A percentile compares a stretch with the other conserved stretches of the same genome.
Conservation (phyloP, 1,140 invertebrate species). For the Caenorhabditis inopinata region DNA sequence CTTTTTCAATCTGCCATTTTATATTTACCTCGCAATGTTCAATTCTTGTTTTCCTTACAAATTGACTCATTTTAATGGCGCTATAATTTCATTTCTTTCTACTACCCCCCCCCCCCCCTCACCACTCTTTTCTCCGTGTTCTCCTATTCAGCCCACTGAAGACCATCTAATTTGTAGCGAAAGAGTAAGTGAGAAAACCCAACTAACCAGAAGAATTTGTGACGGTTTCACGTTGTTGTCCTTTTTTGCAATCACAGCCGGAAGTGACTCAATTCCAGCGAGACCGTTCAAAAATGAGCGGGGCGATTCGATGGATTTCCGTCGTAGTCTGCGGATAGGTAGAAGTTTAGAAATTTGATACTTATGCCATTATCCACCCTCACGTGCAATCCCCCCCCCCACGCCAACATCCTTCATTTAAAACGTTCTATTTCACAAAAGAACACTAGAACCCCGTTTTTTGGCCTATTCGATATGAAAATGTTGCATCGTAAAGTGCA, state of each 20-base stretch:
- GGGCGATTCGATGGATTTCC: constrained; percentile 19
- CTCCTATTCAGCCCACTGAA: no score
- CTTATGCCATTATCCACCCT: no score
- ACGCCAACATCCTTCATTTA: no score
- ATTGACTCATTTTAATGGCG: constrained; percentile 28
- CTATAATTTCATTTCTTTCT: not conserved
- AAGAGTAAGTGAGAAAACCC: not conserved
- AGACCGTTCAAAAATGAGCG: constrained; percentile 12
- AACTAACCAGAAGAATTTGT: constrained; percentile 30
- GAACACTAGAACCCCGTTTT: not conserved
- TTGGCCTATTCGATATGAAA: not conserved
- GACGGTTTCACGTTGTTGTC: constrained; percentile 28
- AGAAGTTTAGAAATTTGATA: constrained; percentile 19
- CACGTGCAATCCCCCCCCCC: no score
- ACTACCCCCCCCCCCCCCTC: no score
- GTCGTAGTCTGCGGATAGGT: not conserved
- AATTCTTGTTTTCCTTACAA: not conserved
- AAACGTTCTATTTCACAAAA: no score
- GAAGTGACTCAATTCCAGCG: constrained; percentile 6
- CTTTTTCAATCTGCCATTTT: not conserved
- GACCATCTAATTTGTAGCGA: not conserved
- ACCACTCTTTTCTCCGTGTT: no score
- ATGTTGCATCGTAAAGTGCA: not conserved
- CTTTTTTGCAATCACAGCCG: constrained; percentile 25
- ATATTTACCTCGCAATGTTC: not conserved